Evolutionary conservation across 2,888 invertebrate species (phyloP), one percentile per base, ranked within the genome.

Genomic region (Noctua pronuba): DNA sequence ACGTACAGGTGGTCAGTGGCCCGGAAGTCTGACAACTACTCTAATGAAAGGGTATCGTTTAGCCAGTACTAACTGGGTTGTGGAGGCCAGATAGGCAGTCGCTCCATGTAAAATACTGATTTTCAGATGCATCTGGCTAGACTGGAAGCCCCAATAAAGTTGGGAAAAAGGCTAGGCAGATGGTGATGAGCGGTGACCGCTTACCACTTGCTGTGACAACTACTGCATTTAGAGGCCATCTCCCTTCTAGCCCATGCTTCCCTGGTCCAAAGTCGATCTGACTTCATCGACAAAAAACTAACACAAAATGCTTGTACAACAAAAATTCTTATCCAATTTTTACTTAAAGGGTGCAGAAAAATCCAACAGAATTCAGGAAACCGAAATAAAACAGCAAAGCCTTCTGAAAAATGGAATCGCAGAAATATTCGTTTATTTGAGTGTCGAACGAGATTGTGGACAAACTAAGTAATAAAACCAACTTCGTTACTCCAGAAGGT

Each of bases 401-500:
- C 21, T 21, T 67, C 13, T 21, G n/a, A n/a, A 46, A 46, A 73
- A 46, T 73, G 21, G 4, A n/a, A 21, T 73, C 35, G 13, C 46
- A 38, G 16, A 65, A 64, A 38, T 38, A 38, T 35, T 46, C 46
- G 35, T 46, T 35, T 21, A 49, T 68, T 46, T 69, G 69, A 49
- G 46, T 38, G 2, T 8, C 5, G 21, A 5, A 35, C 10, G 49
- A 13, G n/a, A 35, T 44, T 64, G 28, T 71, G 2, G 46, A 46
- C 13, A n/a, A 72, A 72, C 24, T 46, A 18, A 28, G 21, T 46
- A 73, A 69, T 46, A 1, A 73, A 73, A 49, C 28, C 16, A 38
- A 49, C 28, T 16, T 49, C 46, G 16, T 69, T 70, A 49, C 70
- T 38, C 21, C 10, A 10, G 69, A 46, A 68, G 24, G 24, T 21